Evolutionary conservation across 2,113 vertebrate genomes (phyloP).

Genomic region (Arothron firmamentum): DNA sequence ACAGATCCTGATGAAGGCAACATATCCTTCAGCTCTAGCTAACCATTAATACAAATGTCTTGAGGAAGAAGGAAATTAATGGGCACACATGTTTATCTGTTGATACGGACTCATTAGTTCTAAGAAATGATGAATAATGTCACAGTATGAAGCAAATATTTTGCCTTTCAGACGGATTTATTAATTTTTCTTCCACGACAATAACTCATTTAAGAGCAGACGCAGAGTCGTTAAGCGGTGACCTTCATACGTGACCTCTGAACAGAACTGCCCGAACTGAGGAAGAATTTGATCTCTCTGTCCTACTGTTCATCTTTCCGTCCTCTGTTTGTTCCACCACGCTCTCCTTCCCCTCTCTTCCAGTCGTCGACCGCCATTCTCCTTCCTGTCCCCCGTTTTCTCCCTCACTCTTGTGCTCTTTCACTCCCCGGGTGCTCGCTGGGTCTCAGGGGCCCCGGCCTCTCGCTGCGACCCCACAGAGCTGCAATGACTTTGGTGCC

Average conservation of each 20-base stretch:
- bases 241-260: no score
- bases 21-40: constrained; percentile 1
- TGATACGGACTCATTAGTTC: constrained; percentile 2
- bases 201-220: no score
- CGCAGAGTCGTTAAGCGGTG: no score
- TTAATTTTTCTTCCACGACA: not conserved
- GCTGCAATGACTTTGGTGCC: constrained; percentile 63
- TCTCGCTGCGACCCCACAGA: constrained; percentile 50
- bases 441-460: constrained; percentile 61
- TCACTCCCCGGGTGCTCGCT: constrained; percentile 44
- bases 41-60: not conserved
- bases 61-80: not conserved
- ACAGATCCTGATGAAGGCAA: constrained; percentile 6
- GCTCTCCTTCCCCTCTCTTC: constrained; percentile 32
- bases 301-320: not conserved
- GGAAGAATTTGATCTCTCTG: not conserved
- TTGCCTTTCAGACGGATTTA: not conserved
- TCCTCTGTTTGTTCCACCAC: not conserved
- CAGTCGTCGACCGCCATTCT: constrained; percentile 30
- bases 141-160: not conserved
- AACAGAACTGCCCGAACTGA: no score
- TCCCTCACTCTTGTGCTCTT: constrained; percentile 45
- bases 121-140: not conserved
- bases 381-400: constrained; percentile 38
- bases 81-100: constrained; percentile 4